Evolutionary conservation across 2,888 invertebrate species (phyloP).

Genomic region (Tetropium fuscum): DNA sequence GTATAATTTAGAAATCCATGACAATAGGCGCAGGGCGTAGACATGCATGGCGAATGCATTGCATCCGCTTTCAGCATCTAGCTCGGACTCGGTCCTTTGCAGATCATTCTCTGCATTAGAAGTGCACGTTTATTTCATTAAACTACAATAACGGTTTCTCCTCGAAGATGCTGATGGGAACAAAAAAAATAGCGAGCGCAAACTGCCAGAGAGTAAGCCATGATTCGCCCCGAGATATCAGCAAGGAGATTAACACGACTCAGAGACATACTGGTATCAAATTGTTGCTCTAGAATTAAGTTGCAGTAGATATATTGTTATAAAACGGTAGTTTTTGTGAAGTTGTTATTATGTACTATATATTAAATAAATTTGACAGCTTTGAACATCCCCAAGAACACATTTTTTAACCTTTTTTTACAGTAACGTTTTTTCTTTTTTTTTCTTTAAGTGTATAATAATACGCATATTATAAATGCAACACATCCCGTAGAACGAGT

Average conservation of each 20-base stretch:
- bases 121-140: constrained; percentile 46
- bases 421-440: no score
- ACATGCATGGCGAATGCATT: constrained; percentile 23
- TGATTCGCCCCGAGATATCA: constrained; percentile 12
- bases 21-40: neutral
- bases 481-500: no score
- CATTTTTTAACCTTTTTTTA: no score
- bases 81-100: constrained; percentile 4
- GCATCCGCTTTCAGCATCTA: constrained; percentile 26
- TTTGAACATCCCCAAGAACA: no score
- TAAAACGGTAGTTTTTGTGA: no score
- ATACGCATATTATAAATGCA: no score
- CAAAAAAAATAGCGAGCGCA: constrained; percentile 18
- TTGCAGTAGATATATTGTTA: no score
- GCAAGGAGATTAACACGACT: constrained; percentile 7
- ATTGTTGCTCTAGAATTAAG: neutral
- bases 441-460: no score
- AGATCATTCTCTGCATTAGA: constrained; percentile 23
- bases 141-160: constrained; percentile 40
- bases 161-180: constrained; percentile 31
- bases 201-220: constrained; percentile 3
- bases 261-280: neutral
- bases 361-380: no score
- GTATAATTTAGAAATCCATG: constrained; percentile 1
- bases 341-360: no score